Evolutionary conservation across 2,113 vertebrate species (phyloP), one percentile per base, ranked within the genome.

Genomic region (Bos indicus): DNA sequence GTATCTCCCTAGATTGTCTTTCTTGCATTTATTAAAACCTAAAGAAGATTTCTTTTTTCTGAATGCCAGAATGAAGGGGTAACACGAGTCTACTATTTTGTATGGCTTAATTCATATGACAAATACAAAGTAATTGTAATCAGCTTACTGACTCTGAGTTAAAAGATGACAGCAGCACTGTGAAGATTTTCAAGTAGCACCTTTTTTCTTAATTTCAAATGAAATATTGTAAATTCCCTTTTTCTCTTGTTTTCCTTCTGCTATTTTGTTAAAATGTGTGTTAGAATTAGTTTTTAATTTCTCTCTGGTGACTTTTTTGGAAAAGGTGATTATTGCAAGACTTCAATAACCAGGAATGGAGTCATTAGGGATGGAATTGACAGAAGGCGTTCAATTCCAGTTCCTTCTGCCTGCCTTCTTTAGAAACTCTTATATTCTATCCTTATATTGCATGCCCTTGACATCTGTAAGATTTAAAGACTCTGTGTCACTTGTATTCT

Each of bases 201-300:
- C 2, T 89, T 83, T 95, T 96, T 25, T 84, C 33, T 89, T 96
- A 74, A n/a, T 80, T 92, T 94, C n/a, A 59, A 80, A 2, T 88
- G 7, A 90, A 90, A 71, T 95, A 67, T 30, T 88, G 15, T 30
- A 59, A 54, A 71, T 83, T n/a, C 10, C 1, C 21, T 54, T 33
- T 28, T 62, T 25, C 13, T 17, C n/a, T 1, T 74, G 25, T 74
- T 86, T 4, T 60, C 23, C 19, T 67, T 13, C 15, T 25, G 7
- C 7, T 36, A 5, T 83, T 59, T 84, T n/a, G 33, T 90, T 88
- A 59, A 56, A 93, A 91, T 40, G 15, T 64, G 88, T 56, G 19
- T 30, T 78, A 36, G 77, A 81, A 62, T 43, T 82, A 64, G 51
- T 83, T 94, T 81, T 78, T 40, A 88, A 21, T 36, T 17, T 94